A percentile compares a stretch with the other conserved stretches of the same genome.
These are phyloP conservation scores for Passer montanus DNA, from an alignment of 2,113 vertebrate genomes.

Conservation along the genomic window DNA sequence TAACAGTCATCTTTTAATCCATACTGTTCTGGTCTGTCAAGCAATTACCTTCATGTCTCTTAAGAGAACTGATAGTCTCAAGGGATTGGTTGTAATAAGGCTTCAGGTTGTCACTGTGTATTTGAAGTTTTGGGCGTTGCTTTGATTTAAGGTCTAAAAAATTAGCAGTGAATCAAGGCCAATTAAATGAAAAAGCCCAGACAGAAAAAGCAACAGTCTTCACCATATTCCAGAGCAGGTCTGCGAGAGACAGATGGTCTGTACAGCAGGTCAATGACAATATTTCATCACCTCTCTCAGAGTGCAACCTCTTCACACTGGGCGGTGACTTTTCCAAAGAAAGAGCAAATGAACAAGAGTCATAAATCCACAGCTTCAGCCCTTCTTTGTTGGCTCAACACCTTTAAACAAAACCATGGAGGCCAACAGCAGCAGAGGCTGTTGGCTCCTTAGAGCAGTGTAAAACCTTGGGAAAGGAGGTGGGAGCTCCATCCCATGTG, in stretches of 20 bases:
- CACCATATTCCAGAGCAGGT: neutral
- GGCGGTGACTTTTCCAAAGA: slow-evolving; percentile 6
- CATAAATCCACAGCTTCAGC: neutral
- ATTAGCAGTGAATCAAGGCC: neutral
- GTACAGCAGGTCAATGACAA: slow-evolving; percentile 37
- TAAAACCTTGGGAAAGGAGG: neutral
- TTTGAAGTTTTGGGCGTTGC: neutral
- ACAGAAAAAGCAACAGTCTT: neutral
- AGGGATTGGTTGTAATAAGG: neutral
- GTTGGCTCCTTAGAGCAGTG: neutral
- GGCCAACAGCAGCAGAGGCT: neutral
- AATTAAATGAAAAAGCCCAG: neutral
- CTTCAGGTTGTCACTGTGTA: neutral
- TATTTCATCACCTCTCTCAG: slow-evolving; percentile 38
- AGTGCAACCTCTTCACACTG: slow-evolving; percentile 21
- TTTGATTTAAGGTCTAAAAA: neutral
- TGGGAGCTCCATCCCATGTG: neutral
- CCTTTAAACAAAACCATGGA: neutral
- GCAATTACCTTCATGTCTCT: neutral
- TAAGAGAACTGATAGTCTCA: neutral
- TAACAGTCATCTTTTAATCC: slow-evolving; percentile 25
- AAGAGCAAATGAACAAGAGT: neutral
- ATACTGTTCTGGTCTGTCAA: neutral
- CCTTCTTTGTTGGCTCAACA: neutral
- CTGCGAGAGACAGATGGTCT: slow-evolving; percentile 37